Conservation (phyloP, 2,797 vertebrate species). For the Rhabdomys pumilio region DNA sequence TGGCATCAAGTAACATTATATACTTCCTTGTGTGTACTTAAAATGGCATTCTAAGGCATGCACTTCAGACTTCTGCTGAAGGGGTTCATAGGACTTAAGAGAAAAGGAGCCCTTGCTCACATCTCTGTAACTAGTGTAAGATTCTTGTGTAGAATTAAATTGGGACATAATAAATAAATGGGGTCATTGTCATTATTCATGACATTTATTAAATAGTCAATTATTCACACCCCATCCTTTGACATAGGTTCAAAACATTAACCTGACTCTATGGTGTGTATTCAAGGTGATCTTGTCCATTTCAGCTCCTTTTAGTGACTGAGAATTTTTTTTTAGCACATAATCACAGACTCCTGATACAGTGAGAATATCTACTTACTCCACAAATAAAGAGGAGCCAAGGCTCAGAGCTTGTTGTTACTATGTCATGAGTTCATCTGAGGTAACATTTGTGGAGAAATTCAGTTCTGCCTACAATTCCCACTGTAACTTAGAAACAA, state of each 20-base stretch:
- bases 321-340: background rate
- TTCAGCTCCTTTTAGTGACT: slow-evolving; percentile 18
- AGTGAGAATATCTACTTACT: slow-evolving; percentile 1
- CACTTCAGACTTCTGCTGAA: background rate
- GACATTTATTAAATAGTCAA: background rate
- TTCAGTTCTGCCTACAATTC: background rate
- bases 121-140: slow-evolving; percentile 35
- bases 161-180: background rate
- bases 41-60: slow-evolving; percentile 39
- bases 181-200: background rate
- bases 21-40: slow-evolving; percentile 32
- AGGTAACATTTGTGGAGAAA: slow-evolving; percentile 26
- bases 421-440: slow-evolving; percentile 53
- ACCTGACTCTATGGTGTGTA: background rate
- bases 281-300: background rate
- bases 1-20: background rate
- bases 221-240: background rate
- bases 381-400: slow-evolving; percentile 10
- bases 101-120: background rate
- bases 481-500: slow-evolving; percentile 52
- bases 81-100: background rate
- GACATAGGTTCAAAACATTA: slow-evolving; percentile 14
- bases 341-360: background rate
- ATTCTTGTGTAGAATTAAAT: slow-evolving; percentile 28
- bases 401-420: background rate